phyloP scores from a whole-genome alignment of 2,797 vertebrate species.

The Acanthornis magna region DNA sequence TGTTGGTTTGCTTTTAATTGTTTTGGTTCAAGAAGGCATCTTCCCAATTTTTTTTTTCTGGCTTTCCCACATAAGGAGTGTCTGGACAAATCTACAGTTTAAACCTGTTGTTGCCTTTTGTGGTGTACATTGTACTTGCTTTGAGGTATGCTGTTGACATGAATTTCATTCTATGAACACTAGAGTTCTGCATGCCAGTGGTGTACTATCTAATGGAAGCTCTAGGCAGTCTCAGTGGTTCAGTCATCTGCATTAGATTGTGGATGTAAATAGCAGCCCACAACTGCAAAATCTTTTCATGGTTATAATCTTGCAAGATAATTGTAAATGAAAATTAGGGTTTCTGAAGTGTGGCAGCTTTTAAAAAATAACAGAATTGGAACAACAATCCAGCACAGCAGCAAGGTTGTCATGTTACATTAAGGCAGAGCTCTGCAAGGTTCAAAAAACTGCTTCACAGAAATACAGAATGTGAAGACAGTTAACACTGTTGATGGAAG shows the following conservation, averaged over 20 bases:
- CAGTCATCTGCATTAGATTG: conserved; percentile 26
- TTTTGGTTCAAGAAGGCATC: conserved; percentile 57
- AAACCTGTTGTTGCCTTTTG: conserved; percentile 60
- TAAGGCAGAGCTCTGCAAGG: conserved; percentile 29
- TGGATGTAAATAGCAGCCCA: conserved; percentile 62
- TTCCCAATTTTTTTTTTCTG: background rate
- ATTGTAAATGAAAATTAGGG: conserved; percentile 2
- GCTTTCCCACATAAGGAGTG: conserved; percentile 47
- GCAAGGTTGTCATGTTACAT: background rate
- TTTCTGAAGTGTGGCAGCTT: conserved; percentile 15
- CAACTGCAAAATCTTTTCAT: conserved; percentile 25
- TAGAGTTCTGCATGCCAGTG: conserved; percentile 66
- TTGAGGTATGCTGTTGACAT: conserved; percentile 55
- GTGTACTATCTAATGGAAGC: conserved; percentile 48
- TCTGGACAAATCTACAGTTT: conserved; percentile 50
- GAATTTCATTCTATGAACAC: conserved; percentile 42
- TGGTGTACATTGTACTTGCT: conserved; percentile 63
- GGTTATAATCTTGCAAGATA: conserved; percentile 29
- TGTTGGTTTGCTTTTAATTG: background rate
- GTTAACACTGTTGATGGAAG: conserved; percentile 1
- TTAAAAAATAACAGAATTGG: conserved; percentile 20
- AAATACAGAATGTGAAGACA: background rate
- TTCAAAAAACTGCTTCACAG: conserved; percentile 32
- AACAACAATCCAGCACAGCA: conserved; percentile 27
- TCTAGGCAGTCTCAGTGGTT: conserved; percentile 59